Percentiles rank a stretch among this genome's conserved stretches.
Conservation (phyloP, 2,797 vertebrate species). For the Dipus sagitta region DNA sequence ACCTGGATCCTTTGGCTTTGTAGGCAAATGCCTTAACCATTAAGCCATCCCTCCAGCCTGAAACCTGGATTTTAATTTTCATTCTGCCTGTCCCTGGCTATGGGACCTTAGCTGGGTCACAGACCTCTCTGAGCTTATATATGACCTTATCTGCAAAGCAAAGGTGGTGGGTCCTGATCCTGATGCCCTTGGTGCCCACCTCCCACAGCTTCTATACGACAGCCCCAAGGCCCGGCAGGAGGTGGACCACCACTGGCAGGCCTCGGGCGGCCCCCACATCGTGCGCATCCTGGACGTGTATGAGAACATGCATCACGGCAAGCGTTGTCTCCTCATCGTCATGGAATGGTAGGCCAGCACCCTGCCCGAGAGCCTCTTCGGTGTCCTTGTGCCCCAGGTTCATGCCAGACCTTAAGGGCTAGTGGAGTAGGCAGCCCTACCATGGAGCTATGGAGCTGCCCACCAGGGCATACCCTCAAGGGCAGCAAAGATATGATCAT, state of each 20-base stretch:
- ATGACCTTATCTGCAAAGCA: not conserved
- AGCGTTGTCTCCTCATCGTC: conserved; percentile 97
- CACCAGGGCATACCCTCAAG: not conserved
- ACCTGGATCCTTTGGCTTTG: too few relatives aligned
- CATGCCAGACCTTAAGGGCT: not conserved
- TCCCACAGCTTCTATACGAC: conserved; percentile 95
- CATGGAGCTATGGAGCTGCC: not conserved
- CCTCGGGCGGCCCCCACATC: conserved; percentile 95
- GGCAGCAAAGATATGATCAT: not conserved
- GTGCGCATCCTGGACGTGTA: conserved; percentile 96
- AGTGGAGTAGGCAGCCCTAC: not conserved
- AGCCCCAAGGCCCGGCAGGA: conserved; percentile 97
- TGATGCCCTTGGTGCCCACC: not conserved
- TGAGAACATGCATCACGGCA: conserved; percentile 97
- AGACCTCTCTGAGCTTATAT: not conserved
- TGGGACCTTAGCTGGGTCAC: not conserved
- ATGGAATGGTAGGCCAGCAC: conserved; percentile 96
- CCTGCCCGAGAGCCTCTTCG: not conserved
- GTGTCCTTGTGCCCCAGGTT: not conserved
- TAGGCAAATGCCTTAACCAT: too few relatives aligned
- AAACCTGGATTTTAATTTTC: not conserved
- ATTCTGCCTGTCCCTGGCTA: not conserved
- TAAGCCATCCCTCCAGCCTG: too few relatives aligned
- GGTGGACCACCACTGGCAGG: conserved; percentile 96
- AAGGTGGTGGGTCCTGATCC: not conserved